Evolutionary conservation across 2,113 vertebrate genomes (phyloP).

Genomic region (Pleuronectes platessa): DNA sequence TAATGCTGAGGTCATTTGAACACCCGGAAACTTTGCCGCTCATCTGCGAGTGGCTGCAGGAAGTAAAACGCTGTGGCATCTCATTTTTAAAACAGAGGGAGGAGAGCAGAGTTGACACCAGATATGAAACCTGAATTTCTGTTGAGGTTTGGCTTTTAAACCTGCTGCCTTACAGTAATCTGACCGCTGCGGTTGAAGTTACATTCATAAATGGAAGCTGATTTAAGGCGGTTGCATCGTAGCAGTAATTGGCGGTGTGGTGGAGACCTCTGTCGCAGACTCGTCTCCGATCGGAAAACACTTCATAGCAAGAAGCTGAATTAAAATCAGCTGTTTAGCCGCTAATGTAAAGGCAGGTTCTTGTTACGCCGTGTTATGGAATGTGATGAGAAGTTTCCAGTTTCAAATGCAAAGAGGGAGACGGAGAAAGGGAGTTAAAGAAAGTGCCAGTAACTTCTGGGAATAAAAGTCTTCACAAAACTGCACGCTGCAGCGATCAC

Average conservation of each 20-base stretch:
- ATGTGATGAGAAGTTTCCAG: constrained; percentile 81
- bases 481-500: constrained; percentile 41
- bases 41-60: constrained; percentile 45
- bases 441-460: constrained; percentile 56
- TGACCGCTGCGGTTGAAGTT: constrained; percentile 67
- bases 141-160: constrained; percentile 68
- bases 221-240: constrained; percentile 76
- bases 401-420: constrained; percentile 76
- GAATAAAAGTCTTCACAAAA: constrained; percentile 73
- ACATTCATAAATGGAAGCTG: constrained; percentile 75
- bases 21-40: constrained; percentile 66
- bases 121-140: constrained; percentile 60
- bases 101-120: constrained; percentile 57
- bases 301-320: constrained; percentile 82
- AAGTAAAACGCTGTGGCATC: constrained; percentile 68
- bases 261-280: constrained; percentile 68
- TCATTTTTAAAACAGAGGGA: constrained; percentile 57
- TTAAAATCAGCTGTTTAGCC: constrained; percentile 87
- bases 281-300: constrained; percentile 68
- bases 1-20: constrained; percentile 74
- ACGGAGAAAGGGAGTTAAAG: constrained; percentile 5
- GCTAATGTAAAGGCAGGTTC: constrained; percentile 84
- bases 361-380: constrained; percentile 59
- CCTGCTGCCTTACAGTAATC: constrained; percentile 67
- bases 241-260: constrained; percentile 77